Conservation (phyloP, 2,888 invertebrate genomes). For the Arge pagana region DNA sequence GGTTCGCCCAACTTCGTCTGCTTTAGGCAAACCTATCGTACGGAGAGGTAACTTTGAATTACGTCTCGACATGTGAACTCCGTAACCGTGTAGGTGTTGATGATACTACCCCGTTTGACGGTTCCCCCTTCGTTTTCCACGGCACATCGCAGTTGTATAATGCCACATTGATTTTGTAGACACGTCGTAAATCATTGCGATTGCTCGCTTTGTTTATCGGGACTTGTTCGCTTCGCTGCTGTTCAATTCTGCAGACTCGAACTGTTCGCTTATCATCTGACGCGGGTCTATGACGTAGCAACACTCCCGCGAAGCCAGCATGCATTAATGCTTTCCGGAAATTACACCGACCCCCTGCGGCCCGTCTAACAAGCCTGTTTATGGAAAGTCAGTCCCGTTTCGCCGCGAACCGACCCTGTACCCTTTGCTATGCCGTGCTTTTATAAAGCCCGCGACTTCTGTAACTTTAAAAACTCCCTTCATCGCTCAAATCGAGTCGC, state of each 20-base stretch:
- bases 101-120: too few relatives aligned
- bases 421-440: too few relatives aligned
- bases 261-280: constrained; percentile 14
- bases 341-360: constrained; percentile 12
- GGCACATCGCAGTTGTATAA: too few relatives aligned
- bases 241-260: not conserved
- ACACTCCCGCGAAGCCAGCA: constrained; percentile 7
- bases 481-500: constrained; percentile 24
- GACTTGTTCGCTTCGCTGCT: constrained; percentile 4
- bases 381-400: not conserved
- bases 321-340: constrained; percentile 25
- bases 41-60: too few relatives aligned
- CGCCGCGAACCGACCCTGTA: too few relatives aligned
- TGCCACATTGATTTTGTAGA: too few relatives aligned
- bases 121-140: too few relatives aligned
- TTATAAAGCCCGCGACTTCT: constrained; percentile 4
- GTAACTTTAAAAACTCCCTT: constrained; percentile 2
- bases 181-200: constrained; percentile 4
- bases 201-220: not conserved
- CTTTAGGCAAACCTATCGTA: too few relatives aligned
- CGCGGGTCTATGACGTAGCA: constrained; percentile 17
- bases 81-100: too few relatives aligned
- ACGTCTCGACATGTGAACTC: too few relatives aligned
- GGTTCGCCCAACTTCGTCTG: too few relatives aligned
- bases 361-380: not conserved